Percentiles rank a stretch among this genome's conserved stretches.
Evolutionary conservation across 2,888 invertebrate genomes (phyloP).

Genomic region (Hydrotaea diabolus): DNA sequence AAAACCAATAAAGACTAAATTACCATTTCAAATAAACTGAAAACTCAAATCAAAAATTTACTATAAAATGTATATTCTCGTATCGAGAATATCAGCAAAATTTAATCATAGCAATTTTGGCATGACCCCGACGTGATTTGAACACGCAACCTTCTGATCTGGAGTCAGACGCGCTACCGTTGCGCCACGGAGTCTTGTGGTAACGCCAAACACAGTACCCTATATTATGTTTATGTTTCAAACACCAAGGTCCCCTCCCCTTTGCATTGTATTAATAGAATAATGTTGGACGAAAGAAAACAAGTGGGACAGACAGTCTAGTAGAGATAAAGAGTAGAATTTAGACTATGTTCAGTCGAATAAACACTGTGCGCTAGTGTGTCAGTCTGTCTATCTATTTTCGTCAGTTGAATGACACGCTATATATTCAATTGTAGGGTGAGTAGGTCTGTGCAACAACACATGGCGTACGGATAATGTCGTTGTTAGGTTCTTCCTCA

Average conservation of each 20-base stretch:
- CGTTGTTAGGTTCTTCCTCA: too few species aligned
- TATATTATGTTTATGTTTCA: neutral
- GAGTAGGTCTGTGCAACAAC: too few species aligned
- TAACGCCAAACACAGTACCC: neutral
- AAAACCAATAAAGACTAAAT: too few species aligned
- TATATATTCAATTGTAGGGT: too few species aligned
- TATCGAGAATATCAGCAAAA: neutral
- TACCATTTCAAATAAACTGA: too few species aligned
- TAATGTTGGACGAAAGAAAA: neutral
- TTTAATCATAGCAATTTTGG: slow-evolving; percentile 23
- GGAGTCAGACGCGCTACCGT: slow-evolving; percentile 78
- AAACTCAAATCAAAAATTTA: neutral
- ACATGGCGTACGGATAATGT: too few species aligned
- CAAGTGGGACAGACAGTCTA: neutral
- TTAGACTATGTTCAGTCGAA: neutral
- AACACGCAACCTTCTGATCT: slow-evolving; percentile 78
- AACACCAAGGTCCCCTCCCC: too few species aligned
- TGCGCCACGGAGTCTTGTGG: slow-evolving; percentile 75
- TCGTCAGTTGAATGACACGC: too few species aligned
- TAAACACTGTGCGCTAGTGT: neutral
- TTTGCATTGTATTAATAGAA: neutral
- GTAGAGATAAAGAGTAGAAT: neutral
- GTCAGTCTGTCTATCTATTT: neutral
- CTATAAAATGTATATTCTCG: neutral
- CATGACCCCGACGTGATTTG: slow-evolving; percentile 77